Base-by-base conservation (phyloP, 2,797 vertebrate genomes). In the Caiman crocodilus region DNA sequence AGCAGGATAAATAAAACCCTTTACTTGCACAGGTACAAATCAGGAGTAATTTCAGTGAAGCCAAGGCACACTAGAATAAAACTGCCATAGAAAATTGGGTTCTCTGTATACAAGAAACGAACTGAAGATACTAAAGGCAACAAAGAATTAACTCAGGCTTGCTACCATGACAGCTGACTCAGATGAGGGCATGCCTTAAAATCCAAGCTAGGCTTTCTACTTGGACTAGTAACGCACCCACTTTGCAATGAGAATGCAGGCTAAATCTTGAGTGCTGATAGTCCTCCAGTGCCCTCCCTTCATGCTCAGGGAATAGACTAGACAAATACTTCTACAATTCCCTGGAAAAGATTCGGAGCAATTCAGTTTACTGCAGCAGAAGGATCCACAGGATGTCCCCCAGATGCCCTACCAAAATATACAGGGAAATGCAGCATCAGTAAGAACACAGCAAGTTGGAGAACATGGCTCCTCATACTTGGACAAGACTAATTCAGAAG, bases 251-350 rank as follows among this genome's bases (percentile, higher is more conserved):
- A 81, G 10, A 7, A 64, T 58, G 60, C n/a, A 79, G 35, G 17
- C 61, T 56, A 91, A 84, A 83, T 26, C 73, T 74, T 30, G 55
- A 42, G 16, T 63, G 30, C 91, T 85, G 28, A 61, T 65, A 32
- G 13, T 30, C 35, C 16, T 76, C n/a, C 13, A 23, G 4, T 58
- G 56, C 28, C 20, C 20, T 80, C 57, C 21, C 32, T 76, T 17
- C 12, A 1, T 9, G 7, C 55, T 15, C 42, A n/a, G 80, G 14
- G 35, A 28, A 65, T 15, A 32, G 28, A 71, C 18, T 15, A n/a
- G 28, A 71, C 18, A 16, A 21, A 18, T 7, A 14, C 76, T 67
- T 9, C 78, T 64, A 21, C 0, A 0, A 58, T 73, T 79, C 1
- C 2, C 20, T 57, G 59, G 17, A 56, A 65, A 65, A 83, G 56